These are phyloP conservation scores for Drosophila orosa DNA, from an alignment of 1,140 invertebrate species.

Conservation along the genomic window DNA sequence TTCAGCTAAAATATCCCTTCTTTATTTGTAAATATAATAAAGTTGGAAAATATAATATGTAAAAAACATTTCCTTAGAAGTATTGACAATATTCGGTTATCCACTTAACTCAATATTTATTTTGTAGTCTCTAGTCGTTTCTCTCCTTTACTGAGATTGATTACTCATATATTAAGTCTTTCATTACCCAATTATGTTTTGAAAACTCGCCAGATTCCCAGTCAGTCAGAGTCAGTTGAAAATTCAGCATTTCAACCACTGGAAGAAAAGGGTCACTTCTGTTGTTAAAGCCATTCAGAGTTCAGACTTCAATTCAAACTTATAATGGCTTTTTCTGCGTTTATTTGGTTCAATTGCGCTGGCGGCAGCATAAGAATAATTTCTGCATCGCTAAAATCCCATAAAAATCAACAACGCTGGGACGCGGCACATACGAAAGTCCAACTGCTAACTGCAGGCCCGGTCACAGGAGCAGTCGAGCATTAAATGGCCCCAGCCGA, in stretches of 20 bases:
- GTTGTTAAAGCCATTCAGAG: slow-evolving; percentile 28
- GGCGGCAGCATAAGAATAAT: slow-evolving; percentile 54
- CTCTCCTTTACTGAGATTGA: neutral
- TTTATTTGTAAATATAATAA: too few relatives aligned
- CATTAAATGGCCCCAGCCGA: slow-evolving; percentile 66
- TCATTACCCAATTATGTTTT: neutral
- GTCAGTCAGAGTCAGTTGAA: neutral
- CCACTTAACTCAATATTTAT: too few relatives aligned
- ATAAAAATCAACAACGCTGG: slow-evolving; percentile 67
- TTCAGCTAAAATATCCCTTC: too few relatives aligned
- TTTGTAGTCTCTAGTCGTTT: neutral
- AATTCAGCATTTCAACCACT: neutral
- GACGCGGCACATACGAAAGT: slow-evolving; percentile 34
- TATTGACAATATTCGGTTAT: too few relatives aligned
- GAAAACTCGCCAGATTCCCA: neutral
- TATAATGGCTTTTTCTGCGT: slow-evolving; percentile 47
- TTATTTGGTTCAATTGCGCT: slow-evolving; percentile 63
- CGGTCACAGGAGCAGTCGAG: slow-evolving; percentile 61
- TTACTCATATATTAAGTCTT: too few relatives aligned
- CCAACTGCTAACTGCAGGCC: slow-evolving; percentile 38
- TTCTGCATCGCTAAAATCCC: slow-evolving; percentile 77
- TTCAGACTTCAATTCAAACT: slow-evolving; percentile 29
- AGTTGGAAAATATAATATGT: too few relatives aligned
- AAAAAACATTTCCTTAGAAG: too few relatives aligned
- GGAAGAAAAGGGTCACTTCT: slow-evolving; percentile 19